phyloP scores from a whole-genome alignment of 2,113 vertebrate species.

The Herpetotheres cachinnans region DNA sequence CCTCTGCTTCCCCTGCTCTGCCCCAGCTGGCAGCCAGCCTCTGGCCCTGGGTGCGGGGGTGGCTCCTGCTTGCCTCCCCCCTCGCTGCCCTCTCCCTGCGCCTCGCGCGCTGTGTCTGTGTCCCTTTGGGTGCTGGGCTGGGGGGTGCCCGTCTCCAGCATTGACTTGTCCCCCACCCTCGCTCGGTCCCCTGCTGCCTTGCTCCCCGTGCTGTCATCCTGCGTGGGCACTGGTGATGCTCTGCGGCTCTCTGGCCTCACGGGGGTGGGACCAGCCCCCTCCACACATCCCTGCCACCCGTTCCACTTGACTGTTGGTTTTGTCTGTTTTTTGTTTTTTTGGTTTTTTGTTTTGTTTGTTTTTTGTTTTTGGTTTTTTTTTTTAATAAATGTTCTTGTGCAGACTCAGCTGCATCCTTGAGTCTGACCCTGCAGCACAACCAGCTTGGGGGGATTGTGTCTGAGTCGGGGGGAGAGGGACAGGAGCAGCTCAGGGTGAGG shows the following conservation, averaged over 20 bases:
- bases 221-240: not conserved
- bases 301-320: not conserved
- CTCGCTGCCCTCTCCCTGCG: accelerated
- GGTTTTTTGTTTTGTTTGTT: not conserved
- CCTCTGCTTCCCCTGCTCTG: not conserved
- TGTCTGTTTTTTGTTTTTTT: not conserved
- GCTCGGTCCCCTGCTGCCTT: not conserved
- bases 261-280: not conserved
- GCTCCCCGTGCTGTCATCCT: too few relatives aligned
- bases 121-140: not conserved
- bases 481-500: too few relatives aligned
- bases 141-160: accelerated
- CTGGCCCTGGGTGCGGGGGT: not conserved
- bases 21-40: not conserved
- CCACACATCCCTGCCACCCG: not conserved
- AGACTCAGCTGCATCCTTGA: not conserved
- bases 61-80: accelerated
- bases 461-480: not conserved
- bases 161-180: accelerated
- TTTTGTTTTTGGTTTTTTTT: not conserved
- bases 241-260: not conserved
- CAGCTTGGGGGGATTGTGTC: too few relatives aligned
- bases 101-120: accelerated
- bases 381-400: conserved; percentile 33
- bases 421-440: too few relatives aligned